phyloP scores from a whole-genome alignment of 2,113 vertebrate genomes.

The Sakesphorus luctuosus region DNA sequence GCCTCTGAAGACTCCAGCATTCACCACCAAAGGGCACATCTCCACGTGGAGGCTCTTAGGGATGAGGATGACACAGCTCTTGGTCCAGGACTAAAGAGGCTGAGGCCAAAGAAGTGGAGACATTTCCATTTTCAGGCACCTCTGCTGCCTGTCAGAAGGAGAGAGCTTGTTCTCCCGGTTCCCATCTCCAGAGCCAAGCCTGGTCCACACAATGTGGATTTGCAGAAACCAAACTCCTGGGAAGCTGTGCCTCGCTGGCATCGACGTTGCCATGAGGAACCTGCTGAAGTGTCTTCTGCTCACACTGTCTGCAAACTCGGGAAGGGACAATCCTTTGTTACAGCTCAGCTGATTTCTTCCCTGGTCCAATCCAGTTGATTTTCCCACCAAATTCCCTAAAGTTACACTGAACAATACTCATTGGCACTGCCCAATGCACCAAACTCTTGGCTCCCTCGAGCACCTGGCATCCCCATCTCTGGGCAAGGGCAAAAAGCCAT shows the following conservation, averaged over 20 bases:
- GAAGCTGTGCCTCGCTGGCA: background rate
- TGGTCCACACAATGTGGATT: accelerated
- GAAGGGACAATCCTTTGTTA: background rate
- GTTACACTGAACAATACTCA: background rate
- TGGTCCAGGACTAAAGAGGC: background rate
- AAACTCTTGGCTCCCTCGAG: background rate
- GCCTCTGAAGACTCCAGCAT: background rate
- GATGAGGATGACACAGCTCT: background rate
- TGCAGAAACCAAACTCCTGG: background rate
- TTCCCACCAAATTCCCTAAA: background rate
- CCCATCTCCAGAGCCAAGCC: background rate
- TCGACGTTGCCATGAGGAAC: accelerated
- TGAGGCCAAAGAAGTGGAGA: background rate
- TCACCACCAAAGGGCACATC: constrained; percentile 2
- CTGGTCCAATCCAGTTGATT: background rate
- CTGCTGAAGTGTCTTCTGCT: background rate
- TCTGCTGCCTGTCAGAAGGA: background rate
- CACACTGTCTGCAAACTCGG: background rate
- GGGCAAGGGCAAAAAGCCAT: constrained; percentile 10
- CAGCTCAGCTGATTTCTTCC: background rate
- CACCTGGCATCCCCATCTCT: background rate
- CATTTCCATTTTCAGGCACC: background rate
- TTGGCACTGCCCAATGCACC: background rate
- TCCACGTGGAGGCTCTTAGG: background rate
- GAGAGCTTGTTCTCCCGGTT: background rate